Evolutionary conservation across 2,113 vertebrate species (phyloP).

Genomic region (Planiliza haematocheilus): DNA sequence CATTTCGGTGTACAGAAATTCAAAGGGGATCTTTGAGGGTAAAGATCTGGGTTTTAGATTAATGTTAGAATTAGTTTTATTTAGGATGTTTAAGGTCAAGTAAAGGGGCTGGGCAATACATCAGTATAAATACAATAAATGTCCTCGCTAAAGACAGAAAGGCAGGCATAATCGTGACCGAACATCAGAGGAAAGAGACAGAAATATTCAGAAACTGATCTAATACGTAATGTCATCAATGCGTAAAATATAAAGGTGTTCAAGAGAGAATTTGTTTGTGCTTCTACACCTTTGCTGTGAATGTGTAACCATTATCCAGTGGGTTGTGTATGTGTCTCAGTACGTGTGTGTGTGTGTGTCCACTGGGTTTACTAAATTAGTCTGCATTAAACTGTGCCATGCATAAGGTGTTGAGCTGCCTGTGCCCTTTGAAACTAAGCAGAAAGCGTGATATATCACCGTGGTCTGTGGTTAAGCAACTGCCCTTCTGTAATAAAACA

Average conservation of each 20-base stretch:
- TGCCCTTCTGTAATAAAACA: slow-evolving; percentile 80
- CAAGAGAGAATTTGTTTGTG: neutral
- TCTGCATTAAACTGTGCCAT: slow-evolving; percentile 59
- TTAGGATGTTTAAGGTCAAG: neutral
- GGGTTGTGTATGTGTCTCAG: slow-evolving; percentile 4
- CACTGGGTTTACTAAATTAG: slow-evolving; percentile 56
- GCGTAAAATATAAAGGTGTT: neutral
- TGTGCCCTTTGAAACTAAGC: slow-evolving; percentile 64
- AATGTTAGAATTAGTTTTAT: neutral
- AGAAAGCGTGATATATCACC: slow-evolving; percentile 62
- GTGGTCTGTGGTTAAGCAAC: slow-evolving; percentile 78
- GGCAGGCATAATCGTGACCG: too few relatives aligned
- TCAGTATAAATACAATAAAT: neutral
- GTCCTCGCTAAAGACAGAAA: neutral
- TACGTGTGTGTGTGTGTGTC: slow-evolving; percentile 15
- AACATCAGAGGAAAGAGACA: too few relatives aligned
- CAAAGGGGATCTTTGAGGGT: neutral
- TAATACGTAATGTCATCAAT: too few relatives aligned
- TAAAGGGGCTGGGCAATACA: neutral
- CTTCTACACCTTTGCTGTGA: neutral
- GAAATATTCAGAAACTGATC: too few relatives aligned
- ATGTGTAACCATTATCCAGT: slow-evolving; percentile 19
- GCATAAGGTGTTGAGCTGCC: slow-evolving; percentile 48
- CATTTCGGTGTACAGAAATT: neutral
- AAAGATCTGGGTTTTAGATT: too few relatives aligned